Conservation (phyloP, 2,113 vertebrate species). For the Heterotilapia buettikoferi region DNA sequence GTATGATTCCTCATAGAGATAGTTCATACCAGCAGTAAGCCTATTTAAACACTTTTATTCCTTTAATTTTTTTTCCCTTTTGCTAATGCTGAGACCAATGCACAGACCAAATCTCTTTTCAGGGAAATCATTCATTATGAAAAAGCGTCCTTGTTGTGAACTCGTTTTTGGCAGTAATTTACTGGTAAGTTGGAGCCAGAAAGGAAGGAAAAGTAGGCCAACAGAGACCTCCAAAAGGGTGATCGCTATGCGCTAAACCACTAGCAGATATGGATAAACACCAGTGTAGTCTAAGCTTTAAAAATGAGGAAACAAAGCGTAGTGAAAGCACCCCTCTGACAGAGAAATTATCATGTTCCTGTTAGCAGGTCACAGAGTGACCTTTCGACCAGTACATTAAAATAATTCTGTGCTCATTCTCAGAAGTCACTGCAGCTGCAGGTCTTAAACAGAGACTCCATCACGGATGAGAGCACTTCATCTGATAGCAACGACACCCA, state of each 20-base stretch:
- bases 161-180: background rate
- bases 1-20: background rate
- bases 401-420: constrained; percentile 39
- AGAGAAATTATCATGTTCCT: background rate
- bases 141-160: constrained; percentile 7
- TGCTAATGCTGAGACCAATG: background rate
- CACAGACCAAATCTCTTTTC: background rate
- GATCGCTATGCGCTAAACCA: background rate
- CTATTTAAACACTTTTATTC: background rate
- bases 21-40: background rate
- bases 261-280: background rate
- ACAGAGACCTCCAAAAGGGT: background rate
- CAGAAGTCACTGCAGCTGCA: constrained; percentile 29
- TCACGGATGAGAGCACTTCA: constrained; percentile 41
- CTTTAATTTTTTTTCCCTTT: background rate
- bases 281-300: background rate
- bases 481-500: constrained; percentile 11
- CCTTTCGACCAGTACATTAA: constrained; percentile 41
- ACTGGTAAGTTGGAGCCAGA: background rate
- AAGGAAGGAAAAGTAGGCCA: background rate
- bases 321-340: background rate
- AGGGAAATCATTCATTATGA: constrained; percentile 5
- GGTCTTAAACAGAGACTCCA: constrained; percentile 31
- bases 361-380: background rate
- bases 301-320: background rate